Evolutionary conservation across 2,797 vertebrate genomes (phyloP).

Genomic region (Catharus ustulatus): DNA sequence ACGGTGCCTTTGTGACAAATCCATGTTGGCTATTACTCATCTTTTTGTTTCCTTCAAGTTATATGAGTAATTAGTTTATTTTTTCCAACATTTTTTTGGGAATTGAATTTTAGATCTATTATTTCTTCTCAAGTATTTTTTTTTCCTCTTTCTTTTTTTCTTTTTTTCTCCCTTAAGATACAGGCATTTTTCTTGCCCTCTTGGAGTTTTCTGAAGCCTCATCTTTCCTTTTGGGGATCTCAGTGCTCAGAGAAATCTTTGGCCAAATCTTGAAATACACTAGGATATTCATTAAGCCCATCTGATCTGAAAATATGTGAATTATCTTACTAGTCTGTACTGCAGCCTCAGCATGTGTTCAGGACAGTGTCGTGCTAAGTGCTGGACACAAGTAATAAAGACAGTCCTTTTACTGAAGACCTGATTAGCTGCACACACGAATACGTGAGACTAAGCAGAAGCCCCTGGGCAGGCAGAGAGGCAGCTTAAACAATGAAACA

Average conservation of each 20-base stretch:
- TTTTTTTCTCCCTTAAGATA: background rate
- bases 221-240: background rate
- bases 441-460: conserved; percentile 31
- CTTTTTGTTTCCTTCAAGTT: background rate
- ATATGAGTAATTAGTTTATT: background rate
- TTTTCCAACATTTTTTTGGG: background rate
- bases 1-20: background rate
- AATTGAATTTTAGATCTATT: background rate
- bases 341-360: conserved; percentile 14
- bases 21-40: background rate
- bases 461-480: conserved; percentile 17
- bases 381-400: conserved; percentile 24
- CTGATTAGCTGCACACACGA: background rate
- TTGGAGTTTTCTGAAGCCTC: background rate
- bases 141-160: too few relatives aligned
- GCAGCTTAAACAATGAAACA: conserved; percentile 27
- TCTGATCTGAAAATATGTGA: conserved; percentile 17
- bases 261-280: background rate
- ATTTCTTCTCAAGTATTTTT: background rate
- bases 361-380: conserved; percentile 2
- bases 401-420: background rate
- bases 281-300: background rate
- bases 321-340: background rate
- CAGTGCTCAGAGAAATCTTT: background rate
- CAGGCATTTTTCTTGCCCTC: background rate